These are phyloP conservation scores for Acanthacorydalis orientalis DNA, from an alignment of 2,888 invertebrate species.

Conservation along the genomic window DNA sequence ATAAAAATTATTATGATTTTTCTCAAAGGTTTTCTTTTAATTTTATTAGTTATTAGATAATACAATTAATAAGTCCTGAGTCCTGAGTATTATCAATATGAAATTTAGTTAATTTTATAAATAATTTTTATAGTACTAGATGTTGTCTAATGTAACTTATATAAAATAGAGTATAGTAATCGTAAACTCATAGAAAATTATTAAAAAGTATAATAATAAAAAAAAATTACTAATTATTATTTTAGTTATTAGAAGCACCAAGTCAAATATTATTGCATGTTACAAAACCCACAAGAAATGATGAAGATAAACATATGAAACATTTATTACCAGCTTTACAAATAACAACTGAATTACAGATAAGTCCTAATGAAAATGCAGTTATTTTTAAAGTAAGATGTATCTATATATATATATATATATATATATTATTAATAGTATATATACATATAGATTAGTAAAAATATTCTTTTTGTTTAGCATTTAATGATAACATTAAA, in stretches of 20 bases:
- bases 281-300: slow-evolving; percentile 28
- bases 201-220: too few species aligned
- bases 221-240: slow-evolving; percentile 3
- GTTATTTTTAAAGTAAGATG: slow-evolving; percentile 58
- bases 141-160: too few species aligned
- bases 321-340: slow-evolving; percentile 56
- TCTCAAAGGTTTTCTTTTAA: too few species aligned
- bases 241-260: slow-evolving; percentile 67
- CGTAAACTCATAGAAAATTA: too few species aligned
- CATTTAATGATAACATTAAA: slow-evolving; percentile 67
- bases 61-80: too few species aligned
- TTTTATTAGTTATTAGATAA: too few species aligned
- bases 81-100: too few species aligned
- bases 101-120: too few species aligned
- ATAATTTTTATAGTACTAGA: too few species aligned
- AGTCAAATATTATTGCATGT: slow-evolving; percentile 74
- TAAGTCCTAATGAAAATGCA: slow-evolving; percentile 51
- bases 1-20: too few species aligned
- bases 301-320: slow-evolving; percentile 24
- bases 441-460: neutral
- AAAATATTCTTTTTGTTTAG: slow-evolving; percentile 20
- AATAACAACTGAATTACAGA: slow-evolving; percentile 59
- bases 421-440: neutral
- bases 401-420: neutral
- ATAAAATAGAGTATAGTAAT: too few species aligned